Evolutionary conservation across 2,797 vertebrate species (phyloP).

Genomic region (Acrocephalus scirpaceus): DNA sequence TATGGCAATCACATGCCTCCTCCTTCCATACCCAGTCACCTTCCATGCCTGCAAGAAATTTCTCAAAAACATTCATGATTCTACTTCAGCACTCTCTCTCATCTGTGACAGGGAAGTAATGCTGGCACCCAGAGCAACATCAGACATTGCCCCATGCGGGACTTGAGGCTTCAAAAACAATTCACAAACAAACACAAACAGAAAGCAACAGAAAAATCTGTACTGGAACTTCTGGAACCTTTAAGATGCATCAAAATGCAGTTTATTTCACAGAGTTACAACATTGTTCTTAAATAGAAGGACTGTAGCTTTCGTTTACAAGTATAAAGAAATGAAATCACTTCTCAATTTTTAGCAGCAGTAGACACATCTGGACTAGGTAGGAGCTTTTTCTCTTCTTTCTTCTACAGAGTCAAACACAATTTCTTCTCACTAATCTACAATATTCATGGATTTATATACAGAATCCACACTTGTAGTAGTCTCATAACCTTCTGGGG

Average conservation of each 20-base stretch:
- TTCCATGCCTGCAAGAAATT: background rate
- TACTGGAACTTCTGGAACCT: accelerated
- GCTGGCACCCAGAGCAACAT: background rate
- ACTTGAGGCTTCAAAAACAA: background rate
- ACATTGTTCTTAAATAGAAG: background rate
- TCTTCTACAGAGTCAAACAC: background rate
- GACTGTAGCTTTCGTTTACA: background rate
- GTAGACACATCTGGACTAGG: too few species aligned
- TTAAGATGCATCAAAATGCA: background rate
- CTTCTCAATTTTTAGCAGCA: background rate
- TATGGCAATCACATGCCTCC: accelerated
- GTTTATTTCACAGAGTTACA: background rate
- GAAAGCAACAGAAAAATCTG: background rate
- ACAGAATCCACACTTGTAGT: background rate
- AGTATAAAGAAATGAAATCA: background rate
- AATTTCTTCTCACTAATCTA: background rate
- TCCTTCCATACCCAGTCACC: accelerated
- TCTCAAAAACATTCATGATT: accelerated
- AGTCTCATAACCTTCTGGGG: background rate
- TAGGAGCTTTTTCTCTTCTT: background rate
- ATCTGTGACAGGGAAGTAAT: background rate
- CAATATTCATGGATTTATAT: background rate
- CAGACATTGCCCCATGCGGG: accelerated
- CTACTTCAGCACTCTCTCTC: background rate
- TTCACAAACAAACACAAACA: background rate